Evolutionary conservation across 2,113 vertebrate genomes (phyloP).

Genomic region (Prolemur simus): DNA sequence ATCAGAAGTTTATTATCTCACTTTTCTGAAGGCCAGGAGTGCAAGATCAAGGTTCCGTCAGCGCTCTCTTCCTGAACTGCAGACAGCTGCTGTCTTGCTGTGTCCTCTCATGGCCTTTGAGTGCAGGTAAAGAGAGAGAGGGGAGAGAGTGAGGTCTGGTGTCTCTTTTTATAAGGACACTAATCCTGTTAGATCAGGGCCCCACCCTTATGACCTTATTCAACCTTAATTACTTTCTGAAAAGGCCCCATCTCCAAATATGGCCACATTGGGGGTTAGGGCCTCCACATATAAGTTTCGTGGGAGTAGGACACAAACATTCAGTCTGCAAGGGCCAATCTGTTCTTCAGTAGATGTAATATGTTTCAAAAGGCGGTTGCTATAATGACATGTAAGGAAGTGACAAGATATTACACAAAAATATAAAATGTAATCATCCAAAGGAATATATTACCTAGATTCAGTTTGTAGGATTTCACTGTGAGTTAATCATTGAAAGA

Average conservation of each 20-base stretch:
- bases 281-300: neutral
- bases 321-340: neutral
- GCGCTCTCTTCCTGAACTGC: neutral
- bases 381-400: neutral
- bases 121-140: neutral
- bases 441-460: neutral
- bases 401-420: neutral
- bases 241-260: neutral
- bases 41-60: neutral
- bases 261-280: neutral
- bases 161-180: neutral
- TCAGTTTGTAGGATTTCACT: neutral
- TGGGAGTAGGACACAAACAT: neutral
- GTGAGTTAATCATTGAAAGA: neutral
- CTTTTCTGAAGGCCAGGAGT: neutral
- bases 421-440: neutral
- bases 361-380: neutral
- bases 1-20: neutral
- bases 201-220: neutral
- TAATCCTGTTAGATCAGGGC: neutral
- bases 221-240: neutral
- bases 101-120: neutral
- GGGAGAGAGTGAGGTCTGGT: neutral
- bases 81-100: neutral
- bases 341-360: neutral